Evolutionary conservation across 1,140 invertebrate species (phyloP), one percentile per base, ranked within the genome.

Genomic region (Achatina immaculata): DNA sequence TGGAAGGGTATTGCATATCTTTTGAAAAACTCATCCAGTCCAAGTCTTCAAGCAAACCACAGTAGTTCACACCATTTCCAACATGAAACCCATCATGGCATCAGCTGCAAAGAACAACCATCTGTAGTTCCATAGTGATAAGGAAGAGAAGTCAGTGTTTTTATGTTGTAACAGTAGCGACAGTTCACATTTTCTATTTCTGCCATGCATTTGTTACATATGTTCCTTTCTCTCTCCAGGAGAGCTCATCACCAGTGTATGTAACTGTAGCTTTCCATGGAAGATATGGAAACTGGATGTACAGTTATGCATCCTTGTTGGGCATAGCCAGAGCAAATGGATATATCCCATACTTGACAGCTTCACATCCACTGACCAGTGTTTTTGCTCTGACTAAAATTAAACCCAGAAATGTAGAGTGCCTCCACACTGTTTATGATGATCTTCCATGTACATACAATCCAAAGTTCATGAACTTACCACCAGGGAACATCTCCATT

Each of bases 291-390:
- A 79, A 79, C 31, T 79, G 77, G 77, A 68, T 79, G 62, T 79
- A n/a, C 43, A 34, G 43, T 24, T 79, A 79, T 55, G 62, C 77
- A 2, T 79, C 77, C 38, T 43, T 79, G 28, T n/a, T 79, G 7
- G 77, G 77, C 2, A 71, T 79, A 11, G 77, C 77, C 65, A 79
- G 28, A 51, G 77, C 77, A 7, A 79, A 79, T 51, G 77, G 77
- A 1, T 79, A 69, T 40, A 68, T 55, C 7, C 77, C 77, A 31
- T 79, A 79, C 45, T 51, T 79, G 21, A 2, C 43, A 11, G 4
- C 40, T 1, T 45, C 9, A 1, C 77, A 79, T 55, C 66, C 77
- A 6, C 77, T 79, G 24, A 62, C 31, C 58, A 48, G 19, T 14
- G 45, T 69, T 38, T 79, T 79, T 43, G 4, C 6, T 4, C 16